Evolutionary conservation across 2,113 vertebrate species (phyloP).

Genomic region (Onychostruthus taczanowskii): DNA sequence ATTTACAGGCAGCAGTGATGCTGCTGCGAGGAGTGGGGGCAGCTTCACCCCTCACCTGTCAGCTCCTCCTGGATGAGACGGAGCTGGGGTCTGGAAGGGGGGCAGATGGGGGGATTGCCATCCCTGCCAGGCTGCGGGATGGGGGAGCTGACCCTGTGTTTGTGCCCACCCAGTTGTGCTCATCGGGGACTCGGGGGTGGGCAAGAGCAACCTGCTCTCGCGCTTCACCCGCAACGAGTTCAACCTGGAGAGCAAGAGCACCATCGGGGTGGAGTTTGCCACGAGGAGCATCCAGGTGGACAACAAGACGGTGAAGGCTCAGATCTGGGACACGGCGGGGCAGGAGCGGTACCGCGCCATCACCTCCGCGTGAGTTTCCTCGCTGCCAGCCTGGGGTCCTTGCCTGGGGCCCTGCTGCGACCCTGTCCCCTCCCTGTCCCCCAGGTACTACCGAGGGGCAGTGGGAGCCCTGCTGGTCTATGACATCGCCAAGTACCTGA

Average conservation of each 20-base stretch:
- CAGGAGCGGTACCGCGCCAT: conserved; percentile 90
- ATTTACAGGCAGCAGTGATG: not conserved
- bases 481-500: conserved; percentile 88
- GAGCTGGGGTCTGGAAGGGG: no score
- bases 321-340: conserved; percentile 97
- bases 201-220: conserved; percentile 86
- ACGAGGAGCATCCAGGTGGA: conserved; percentile 87
- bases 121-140: not conserved
- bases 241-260: conserved; percentile 87
- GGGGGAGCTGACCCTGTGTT: not conserved
- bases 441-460: conserved; percentile 84
- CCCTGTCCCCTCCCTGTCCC: not conserved
- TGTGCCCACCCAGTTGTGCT: conserved; percentile 76
- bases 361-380: conserved; percentile 82
- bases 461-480: conserved; percentile 85
- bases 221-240: conserved; percentile 90
- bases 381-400: fast-evolving
- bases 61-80: not conserved
- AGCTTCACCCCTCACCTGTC: not conserved
- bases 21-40: not conserved
- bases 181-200: conserved; percentile 86
- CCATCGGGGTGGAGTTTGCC: conserved; percentile 88
- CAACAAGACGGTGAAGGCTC: conserved; percentile 83
- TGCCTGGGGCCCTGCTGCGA: fast-evolving
- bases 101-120: not conserved